phyloP scores from a whole-genome alignment of 2,113 vertebrate species.

The Gnathonemus longibarbis region DNA sequence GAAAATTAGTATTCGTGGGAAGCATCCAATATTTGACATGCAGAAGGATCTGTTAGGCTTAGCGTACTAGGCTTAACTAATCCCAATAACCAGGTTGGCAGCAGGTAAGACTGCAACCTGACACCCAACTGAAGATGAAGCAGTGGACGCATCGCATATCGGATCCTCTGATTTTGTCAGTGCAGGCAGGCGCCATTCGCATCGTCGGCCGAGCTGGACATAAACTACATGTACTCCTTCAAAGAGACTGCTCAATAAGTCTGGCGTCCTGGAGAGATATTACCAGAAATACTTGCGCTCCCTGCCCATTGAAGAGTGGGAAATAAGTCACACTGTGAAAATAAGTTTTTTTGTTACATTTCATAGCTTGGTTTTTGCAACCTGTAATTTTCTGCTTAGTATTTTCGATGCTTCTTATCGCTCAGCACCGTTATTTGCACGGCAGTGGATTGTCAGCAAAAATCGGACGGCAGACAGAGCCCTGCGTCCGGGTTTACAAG shows the following conservation, averaged over 20 bases:
- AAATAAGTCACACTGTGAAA: neutral
- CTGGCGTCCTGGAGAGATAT: neutral
- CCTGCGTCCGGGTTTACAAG: neutral
- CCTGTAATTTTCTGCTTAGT: neutral
- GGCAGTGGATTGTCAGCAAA: neutral
- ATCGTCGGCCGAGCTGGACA: neutral
- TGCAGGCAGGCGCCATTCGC: neutral
- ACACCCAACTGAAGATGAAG: neutral
- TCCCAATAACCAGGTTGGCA: neutral
- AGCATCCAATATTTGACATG: neutral
- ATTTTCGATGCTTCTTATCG: neutral
- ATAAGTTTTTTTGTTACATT: neutral
- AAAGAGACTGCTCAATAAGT: neutral
- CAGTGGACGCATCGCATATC: neutral
- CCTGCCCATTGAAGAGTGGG: neutral
- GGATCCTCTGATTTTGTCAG: neutral
- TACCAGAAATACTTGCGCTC: neutral
- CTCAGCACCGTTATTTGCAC: neutral
- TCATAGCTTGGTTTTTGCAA: neutral
- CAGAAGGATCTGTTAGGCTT: neutral
- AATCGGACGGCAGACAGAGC: neutral
- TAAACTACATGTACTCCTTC: neutral
- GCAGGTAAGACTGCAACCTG: neutral
- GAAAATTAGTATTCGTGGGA: neutral
- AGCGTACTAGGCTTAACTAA: neutral